A percentile compares a stretch with the other conserved stretches of the same genome.
Conservation (phyloP, 1,140 invertebrate genomes). For the Drosophila auraria region DNA sequence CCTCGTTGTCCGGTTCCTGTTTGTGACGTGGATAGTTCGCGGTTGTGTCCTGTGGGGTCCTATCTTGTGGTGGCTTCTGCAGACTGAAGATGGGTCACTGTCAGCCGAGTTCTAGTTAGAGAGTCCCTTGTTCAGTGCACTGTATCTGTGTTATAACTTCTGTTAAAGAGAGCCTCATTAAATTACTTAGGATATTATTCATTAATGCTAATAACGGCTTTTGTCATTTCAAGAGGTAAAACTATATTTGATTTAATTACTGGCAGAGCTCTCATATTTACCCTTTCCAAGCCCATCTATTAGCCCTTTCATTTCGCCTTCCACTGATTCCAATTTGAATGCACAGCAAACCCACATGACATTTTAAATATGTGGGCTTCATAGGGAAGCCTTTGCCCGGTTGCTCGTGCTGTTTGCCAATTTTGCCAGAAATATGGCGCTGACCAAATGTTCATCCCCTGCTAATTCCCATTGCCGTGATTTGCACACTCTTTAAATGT, state of each 20-base stretch:
- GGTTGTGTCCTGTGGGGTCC: constrained; percentile 15
- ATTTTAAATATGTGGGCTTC: constrained; percentile 8
- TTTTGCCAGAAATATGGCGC: constrained; percentile 25
- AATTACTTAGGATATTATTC: neutral
- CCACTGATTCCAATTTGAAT: constrained; percentile 5
- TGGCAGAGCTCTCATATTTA: too few species aligned
- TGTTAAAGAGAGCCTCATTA: neutral
- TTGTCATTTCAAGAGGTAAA: too few species aligned
- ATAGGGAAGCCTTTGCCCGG: neutral
- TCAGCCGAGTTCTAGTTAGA: neutral
- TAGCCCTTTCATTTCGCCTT: neutral
- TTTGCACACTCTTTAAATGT: constrained; percentile 51
- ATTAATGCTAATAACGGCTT: too few species aligned
- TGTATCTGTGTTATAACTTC: neutral
- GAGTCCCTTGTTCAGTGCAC: too few species aligned
- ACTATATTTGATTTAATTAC: too few species aligned
- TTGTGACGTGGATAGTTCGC: constrained; percentile 30
- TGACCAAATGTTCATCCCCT: constrained; percentile 24
- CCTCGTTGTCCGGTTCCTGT: constrained; percentile 32
- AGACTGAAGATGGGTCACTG: neutral
- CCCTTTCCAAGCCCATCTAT: neutral
- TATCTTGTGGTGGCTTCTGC: neutral
- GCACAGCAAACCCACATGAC: constrained; percentile 17
- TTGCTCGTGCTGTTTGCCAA: constrained; percentile 35
- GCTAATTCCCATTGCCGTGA: constrained; percentile 29